These are phyloP conservation scores for Rhipidura dahli DNA, from an alignment of 2,113 vertebrate species.

Conservation along the genomic window DNA sequence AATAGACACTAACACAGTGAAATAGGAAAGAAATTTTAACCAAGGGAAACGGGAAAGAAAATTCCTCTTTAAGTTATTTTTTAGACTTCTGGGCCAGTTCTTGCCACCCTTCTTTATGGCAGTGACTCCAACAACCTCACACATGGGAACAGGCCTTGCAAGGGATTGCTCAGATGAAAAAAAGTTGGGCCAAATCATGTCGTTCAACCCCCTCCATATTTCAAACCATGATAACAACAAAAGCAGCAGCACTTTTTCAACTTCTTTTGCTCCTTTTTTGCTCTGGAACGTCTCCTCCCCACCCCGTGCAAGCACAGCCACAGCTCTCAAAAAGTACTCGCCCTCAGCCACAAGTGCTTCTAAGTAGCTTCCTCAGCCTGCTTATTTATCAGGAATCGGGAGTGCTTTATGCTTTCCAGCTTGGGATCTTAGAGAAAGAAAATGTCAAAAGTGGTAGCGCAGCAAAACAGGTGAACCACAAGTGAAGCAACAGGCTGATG, in stretches of 20 bases:
- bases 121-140: not conserved
- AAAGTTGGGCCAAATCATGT: not conserved
- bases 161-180: not conserved
- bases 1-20: not conserved
- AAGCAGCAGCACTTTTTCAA: not conserved
- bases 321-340: slow-evolving; percentile 37
- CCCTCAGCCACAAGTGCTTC: slow-evolving; percentile 68
- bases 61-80: not conserved
- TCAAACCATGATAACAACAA: not conserved
- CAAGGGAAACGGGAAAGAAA: not conserved
- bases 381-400: slow-evolving; percentile 49
- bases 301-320: slow-evolving; percentile 36
- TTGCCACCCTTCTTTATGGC: not conserved
- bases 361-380: slow-evolving; percentile 55
- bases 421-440: slow-evolving; percentile 50
- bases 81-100: not conserved
- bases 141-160: not conserved
- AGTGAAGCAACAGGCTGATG: slow-evolving; percentile 24
- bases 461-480: slow-evolving; percentile 44
- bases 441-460: slow-evolving; percentile 17
- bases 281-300: slow-evolving; percentile 30
- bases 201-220: not conserved
- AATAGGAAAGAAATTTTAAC: not conserved
- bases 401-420: slow-evolving; percentile 71
- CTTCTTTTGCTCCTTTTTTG: slow-evolving; percentile 64